Evolutionary conservation across 2,888 invertebrate genomes (phyloP).

Genomic region (Troilus luridus): DNA sequence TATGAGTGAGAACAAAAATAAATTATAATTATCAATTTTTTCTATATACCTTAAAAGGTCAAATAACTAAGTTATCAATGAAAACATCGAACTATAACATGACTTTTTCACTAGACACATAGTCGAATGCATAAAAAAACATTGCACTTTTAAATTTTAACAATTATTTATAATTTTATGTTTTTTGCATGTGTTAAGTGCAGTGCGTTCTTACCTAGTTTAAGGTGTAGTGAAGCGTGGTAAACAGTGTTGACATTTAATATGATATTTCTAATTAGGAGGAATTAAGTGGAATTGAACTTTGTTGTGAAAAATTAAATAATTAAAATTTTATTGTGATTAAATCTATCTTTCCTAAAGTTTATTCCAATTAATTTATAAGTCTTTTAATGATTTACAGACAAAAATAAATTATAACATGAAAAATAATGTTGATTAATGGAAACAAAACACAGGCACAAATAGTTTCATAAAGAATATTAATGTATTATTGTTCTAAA

Average conservation of each 20-base stretch:
- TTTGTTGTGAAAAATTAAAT: neutral
- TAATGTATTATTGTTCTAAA: neutral
- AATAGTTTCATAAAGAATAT: neutral
- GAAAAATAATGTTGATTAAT: neutral
- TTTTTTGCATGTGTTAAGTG: conserved; percentile 53
- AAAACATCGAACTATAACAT: conserved; percentile 11
- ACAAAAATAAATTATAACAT: neutral
- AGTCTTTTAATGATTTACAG: neutral
- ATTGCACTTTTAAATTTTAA: conserved; percentile 37
- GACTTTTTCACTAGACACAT: conserved; percentile 10
- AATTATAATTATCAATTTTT: neutral
- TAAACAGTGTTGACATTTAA: conserved; percentile 39
- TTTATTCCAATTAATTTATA: neutral
- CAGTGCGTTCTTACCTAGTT: conserved; percentile 53
- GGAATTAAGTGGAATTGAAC: neutral
- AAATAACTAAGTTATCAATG: neutral
- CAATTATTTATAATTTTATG: conserved; percentile 37
- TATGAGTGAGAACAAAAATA: neutral
- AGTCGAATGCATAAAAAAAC: conserved; percentile 29
- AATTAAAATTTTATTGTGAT: neutral
- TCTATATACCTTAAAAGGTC: neutral
- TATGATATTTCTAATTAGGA: conserved; percentile 26
- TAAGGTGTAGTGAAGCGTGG: conserved; percentile 53
- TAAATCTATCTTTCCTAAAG: neutral
- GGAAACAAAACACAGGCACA: neutral